Evolutionary conservation across 2,797 vertebrate species (phyloP), one percentile per base, ranked within the genome.

Genomic region (Urophycis tenuis): DNA sequence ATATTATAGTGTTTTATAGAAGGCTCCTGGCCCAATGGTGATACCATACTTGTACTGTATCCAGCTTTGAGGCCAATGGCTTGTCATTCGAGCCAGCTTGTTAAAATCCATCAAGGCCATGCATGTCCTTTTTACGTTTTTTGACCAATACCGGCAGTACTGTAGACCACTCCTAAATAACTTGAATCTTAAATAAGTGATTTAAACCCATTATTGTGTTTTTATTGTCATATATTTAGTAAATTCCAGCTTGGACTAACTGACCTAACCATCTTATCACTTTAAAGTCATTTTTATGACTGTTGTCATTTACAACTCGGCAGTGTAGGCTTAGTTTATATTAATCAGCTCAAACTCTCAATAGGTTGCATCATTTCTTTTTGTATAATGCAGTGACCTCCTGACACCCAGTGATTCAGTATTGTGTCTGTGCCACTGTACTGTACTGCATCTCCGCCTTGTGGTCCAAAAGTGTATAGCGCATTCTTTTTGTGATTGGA

Each of bases 1-100:
- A 85, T 81, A 77, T 81, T 85, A 81, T 85, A 86, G 45, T n/a
- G 53, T 90, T 90, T 88, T 83, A 88, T 75, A 77, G 85, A 71
- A 80, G 81, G 81, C 74, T 1, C 77, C 78, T 89, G 84, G 87
- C 85, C 75, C 25, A 60, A 74, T 74, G 76, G 74, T 82, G 84
- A 86, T 87, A 80, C 79, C 83, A 80, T 78, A 81, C 83, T 85
- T 83, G 81, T 76, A 73, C 74, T 78, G 80, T 64, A 45, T 83
- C 80, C 81, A 83, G 77, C 34, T 83, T 30, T 80, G 32, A 84
- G 75, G 81, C 79, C 80, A 73, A 78, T 12, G 64, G 64, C 9
- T 49, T 49, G 45, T 49, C 17, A 45, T 45, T 17, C 15, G 41
- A 36, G 11, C 35, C 39, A 41, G 39, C 15, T 41, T 41, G 39